These are phyloP conservation scores for Darevskia mixta DNA, from an alignment of 2,797 vertebrate species.

Conservation along the genomic window DNA sequence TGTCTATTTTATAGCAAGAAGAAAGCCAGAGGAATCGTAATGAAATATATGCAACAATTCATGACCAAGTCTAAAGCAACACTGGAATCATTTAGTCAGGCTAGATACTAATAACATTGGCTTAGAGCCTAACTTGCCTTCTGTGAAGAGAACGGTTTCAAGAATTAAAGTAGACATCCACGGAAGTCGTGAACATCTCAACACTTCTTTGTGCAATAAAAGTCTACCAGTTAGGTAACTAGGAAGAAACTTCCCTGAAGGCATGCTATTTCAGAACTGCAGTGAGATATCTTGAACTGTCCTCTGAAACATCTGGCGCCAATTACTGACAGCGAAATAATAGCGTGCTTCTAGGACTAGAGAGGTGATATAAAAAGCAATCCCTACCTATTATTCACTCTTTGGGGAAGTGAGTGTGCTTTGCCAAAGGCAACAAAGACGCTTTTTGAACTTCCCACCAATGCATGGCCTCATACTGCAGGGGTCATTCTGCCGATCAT, in stretches of 20 bases:
- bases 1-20: background rate
- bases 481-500: background rate
- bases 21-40: background rate
- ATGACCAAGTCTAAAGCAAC: conserved; percentile 6
- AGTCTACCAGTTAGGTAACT: background rate
- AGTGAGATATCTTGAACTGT: conserved; percentile 5
- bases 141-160: background rate
- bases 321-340: background rate
- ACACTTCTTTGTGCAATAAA: background rate
- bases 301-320: conserved; percentile 14
- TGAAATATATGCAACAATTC: background rate
- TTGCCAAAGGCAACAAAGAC: conserved; percentile 31
- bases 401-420: conserved; percentile 20
- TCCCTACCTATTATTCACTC: background rate
- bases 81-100: background rate
- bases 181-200: background rate
- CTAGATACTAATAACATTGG: background rate
- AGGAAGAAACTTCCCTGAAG: conserved; percentile 30
- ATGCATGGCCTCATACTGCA: conserved; percentile 10
- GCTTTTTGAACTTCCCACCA: conserved; percentile 25
- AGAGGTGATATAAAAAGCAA: fast-evolving
- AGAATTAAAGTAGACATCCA: background rate
- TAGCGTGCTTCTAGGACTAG: background rate
- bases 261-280: conserved; percentile 2
- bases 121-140: background rate